Evolutionary conservation across 2,888 invertebrate species (phyloP), one percentile per base, ranked within the genome.

Genomic region (Lydus trimaculatus): DNA sequence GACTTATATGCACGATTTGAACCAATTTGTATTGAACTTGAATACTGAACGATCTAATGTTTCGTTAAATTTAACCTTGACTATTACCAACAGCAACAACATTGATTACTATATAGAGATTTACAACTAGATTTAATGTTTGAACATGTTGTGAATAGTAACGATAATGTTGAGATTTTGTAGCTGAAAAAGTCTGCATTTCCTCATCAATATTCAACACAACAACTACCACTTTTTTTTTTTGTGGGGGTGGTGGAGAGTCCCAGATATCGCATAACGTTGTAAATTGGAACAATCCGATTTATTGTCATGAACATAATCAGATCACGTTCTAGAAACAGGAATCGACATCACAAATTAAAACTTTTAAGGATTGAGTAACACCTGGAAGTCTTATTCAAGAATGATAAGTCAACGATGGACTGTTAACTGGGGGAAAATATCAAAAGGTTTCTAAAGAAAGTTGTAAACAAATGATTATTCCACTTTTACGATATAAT

Each of bases 291-390:
- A 17, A 33, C 9, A 15, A 17, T 28, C 31, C 2, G 31, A 25
- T 31, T 59, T 28, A 59, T 59, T 25, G 20, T 31, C 4, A 15
- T 33, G 33, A n/a, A 33, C 23, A 60, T 33, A 60, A 31, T 11
- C 60, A 60, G 60, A 60, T 60, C 60, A 60, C 60, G 60, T 60
- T 7, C 31, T 11, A 48, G n/a, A 13, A 48, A 17, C 11, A 20
- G 1, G 20, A 20, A 20, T n/a, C 43, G 7, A 43, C 17, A 43
- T 7, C 43, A 43, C 43, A n/a, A 43, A 43, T 48, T 48, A n/a
- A n/a, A n/a, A n/a, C n/a, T n/a, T n/a, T n/a, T n/a, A n/a, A n/a
- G n/a, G n/a, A n/a, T n/a, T n/a, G n/a, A n/a, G n/a, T n/a, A n/a
- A n/a, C n/a, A n/a, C n/a, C n/a, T n/a, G n/a, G n/a, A n/a, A n/a